These are phyloP conservation scores for Limosa lapponica DNA, from an alignment of 2,797 vertebrate species.

Conservation along the genomic window DNA sequence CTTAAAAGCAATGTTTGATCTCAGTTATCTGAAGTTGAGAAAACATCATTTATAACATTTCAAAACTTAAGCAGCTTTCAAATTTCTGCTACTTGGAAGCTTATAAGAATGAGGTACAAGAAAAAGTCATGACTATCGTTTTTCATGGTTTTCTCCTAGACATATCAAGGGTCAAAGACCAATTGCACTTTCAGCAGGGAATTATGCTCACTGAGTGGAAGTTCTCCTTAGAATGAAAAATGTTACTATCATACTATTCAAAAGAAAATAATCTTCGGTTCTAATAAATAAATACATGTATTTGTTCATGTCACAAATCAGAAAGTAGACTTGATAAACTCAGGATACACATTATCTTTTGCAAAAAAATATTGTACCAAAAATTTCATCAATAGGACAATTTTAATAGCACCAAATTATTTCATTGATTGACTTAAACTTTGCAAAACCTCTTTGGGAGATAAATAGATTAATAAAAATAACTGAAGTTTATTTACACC, in stretches of 20 bases:
- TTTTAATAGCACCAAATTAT: neutral
- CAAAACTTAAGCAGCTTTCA: neutral
- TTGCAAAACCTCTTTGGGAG: neutral
- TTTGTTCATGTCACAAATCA: neutral
- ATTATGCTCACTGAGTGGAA: neutral
- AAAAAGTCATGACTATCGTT: neutral
- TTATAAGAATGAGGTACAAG: neutral
- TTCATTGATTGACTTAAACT: neutral
- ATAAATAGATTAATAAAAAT: neutral
- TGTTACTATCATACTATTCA: neutral
- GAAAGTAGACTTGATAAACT: neutral
- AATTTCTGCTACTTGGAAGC: neutral
- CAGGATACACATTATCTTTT: neutral
- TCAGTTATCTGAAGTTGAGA: neutral
- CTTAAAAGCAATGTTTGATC: neutral
- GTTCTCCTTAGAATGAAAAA: neutral
- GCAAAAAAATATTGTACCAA: neutral
- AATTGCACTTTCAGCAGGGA: neutral
- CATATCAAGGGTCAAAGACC: neutral
- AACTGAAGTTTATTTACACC: neutral
- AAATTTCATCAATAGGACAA: neutral
- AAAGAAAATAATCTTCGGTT: neutral
- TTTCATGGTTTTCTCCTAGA: neutral
- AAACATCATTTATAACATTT: neutral
- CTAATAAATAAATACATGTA: neutral